Base-by-base conservation (phyloP, 1,140 invertebrate species). In the Brachionus calyciflorus region DNA sequence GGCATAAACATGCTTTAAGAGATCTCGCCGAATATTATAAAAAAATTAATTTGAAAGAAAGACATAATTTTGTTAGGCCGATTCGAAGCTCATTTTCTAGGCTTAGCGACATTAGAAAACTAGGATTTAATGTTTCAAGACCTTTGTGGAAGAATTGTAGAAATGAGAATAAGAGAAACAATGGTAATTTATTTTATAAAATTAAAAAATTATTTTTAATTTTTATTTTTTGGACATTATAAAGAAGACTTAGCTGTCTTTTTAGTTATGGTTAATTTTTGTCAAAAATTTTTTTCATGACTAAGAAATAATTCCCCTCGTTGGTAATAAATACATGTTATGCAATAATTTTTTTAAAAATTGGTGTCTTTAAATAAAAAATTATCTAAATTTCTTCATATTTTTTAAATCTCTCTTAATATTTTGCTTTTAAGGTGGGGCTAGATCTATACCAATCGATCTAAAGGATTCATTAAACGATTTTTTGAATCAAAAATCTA, bases 1-100 rank as follows among this genome's bases (percentile, higher is more conserved):
- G 33, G 19, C 17, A 63, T 41, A 63, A 63, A 63, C 30, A 63
- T 63, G 53, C 53, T 30, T 19, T 57, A 26, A 28, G 10, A 57
- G 10, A 33, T 30, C 19, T 57, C 10, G 53, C 17, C 10, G 30
- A 17, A 17, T 57, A 30, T 30, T 57, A 57, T 30, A 28, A 57
- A 17, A 26, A 28, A 57, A 30, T 57, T 12, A 19, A 57, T 14
- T 30, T 12, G 24, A 57, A 57, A 57, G 12, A 57, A 57, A 26
- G 53, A n/a, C 53, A 57, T 17, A 30, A 30, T 17, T 57, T 57
- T n/a, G 30, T 57, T 14, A 57, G 53, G 30, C 53, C 53, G 10
- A 30, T 57, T 10, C 28, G 10, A 57, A 30, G 12, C 14, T 57
- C 53, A 14, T 12, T 28, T 10, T 19, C 19, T 9, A 57, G 17